Evolutionary conservation across 2,113 vertebrate species (phyloP).

Genomic region (Limanda limanda): DNA sequence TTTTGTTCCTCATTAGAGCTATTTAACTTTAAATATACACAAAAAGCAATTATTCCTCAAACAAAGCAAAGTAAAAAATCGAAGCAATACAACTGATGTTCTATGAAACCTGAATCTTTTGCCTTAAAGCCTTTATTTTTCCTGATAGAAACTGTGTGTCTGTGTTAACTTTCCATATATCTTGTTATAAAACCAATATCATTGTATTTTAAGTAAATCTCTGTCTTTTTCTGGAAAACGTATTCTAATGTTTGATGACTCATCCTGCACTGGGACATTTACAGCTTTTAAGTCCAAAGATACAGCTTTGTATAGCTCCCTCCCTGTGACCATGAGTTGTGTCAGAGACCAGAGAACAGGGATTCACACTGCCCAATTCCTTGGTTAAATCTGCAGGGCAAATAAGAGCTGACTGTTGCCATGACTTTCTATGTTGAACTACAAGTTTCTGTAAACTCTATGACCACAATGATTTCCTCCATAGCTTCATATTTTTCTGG

Average conservation of each 20-base stretch:
- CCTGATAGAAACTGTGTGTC: too few species aligned
- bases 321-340: neutral
- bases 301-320: neutral
- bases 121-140: too few species aligned
- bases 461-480: neutral
- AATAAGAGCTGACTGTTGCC: neutral
- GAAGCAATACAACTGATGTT: too few species aligned
- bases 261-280: neutral
- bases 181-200: too few species aligned
- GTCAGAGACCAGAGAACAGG: neutral
- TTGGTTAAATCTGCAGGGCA: neutral
- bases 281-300: neutral
- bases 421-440: neutral
- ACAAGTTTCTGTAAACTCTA: neutral
- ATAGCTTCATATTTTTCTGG: neutral
- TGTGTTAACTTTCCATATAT: too few species aligned
- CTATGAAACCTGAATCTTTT: too few species aligned
- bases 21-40: too few species aligned
- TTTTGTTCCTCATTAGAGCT: too few species aligned
- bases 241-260: neutral
- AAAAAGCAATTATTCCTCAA: too few species aligned
- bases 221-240: neutral
- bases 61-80: too few species aligned
- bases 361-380: neutral
- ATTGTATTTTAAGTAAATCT: too few species aligned